Conservation (phyloP, 2,113 vertebrate species). For the Oostethus manadensis region DNA sequence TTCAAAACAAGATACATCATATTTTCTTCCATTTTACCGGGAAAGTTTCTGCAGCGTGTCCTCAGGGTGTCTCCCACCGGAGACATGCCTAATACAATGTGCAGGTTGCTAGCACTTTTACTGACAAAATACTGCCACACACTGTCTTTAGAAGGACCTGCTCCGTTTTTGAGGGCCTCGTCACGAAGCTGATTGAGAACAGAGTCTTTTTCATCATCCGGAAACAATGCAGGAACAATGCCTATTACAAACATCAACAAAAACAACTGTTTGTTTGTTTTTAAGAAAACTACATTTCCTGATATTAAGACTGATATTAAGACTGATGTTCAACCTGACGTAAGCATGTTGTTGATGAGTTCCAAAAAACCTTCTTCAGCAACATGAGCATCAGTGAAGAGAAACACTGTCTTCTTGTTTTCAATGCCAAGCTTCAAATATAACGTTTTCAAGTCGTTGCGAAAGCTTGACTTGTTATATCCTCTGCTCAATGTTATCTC, state of each 20-base stretch:
- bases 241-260: constrained; percentile 62
- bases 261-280: neutral
- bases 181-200: constrained; percentile 78
- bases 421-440: constrained; percentile 87
- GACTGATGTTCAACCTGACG: constrained; percentile 76
- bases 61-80: constrained; percentile 85
- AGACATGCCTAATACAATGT: constrained; percentile 92
- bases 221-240: constrained; percentile 89
- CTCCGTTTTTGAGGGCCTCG: constrained; percentile 79
- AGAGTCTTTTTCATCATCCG: constrained; percentile 87
- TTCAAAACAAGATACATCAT: neutral
- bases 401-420: constrained; percentile 82
- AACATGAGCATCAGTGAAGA: constrained; percentile 90
- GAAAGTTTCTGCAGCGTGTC: constrained; percentile 91
- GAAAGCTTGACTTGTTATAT: constrained; percentile 81
- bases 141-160: constrained; percentile 80
- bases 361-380: constrained; percentile 93
- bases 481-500: constrained; percentile 87
- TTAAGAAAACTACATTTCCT: neutral
- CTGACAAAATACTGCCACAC: constrained; percentile 91
- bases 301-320: neutral
- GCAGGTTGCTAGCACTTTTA: constrained; percentile 88
- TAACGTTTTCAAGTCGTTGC: constrained; percentile 86
- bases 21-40: constrained; percentile 72
- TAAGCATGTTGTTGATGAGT: constrained; percentile 97